Base-by-base conservation (phyloP, 2,113 vertebrate species). In the Terrapene triunguis region DNA sequence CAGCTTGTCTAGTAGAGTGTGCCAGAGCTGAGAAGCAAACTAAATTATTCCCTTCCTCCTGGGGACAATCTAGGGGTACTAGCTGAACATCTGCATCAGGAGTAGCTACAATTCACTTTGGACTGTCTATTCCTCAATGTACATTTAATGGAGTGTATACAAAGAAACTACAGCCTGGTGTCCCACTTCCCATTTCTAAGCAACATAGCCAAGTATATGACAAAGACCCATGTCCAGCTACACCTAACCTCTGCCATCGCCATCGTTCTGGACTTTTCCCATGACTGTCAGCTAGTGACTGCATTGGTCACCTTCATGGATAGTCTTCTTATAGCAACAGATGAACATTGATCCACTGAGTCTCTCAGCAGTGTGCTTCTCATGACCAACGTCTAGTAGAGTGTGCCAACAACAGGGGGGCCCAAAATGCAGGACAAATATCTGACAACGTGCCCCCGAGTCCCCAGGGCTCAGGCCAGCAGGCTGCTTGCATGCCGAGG, bases 1-100 rank as follows among this genome's bases (percentile, higher is more conserved):
- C 57, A 54, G 74, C 53, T 14, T 10, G 1, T 38, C 51, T 47
- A 47, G 0, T 12, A 42, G 4, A 51, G 29, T 4, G 44, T 14
- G 8, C 53, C 35, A 22, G 38, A 85, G 44, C 24, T 57, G 38
- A 32, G 38, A 87, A 85, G 35, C 0, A 0, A 0, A 51, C 44
- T 79, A 48, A 44, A 25, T 80, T 25, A 29, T 13, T 2, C 78
- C 24, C 50, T 80, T 0, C 35, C 17, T 69, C 62, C 21, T 19
- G 53, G 72, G 17, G 6, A 10, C 5, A 48, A 8, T 38, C 4
- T 17, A 2, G 1, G 27, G 38, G 47, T 2, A n/a, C 44, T 50
- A 82, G 13, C 59, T 92, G 48, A 27, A 91, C 2, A 24, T 76
- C 55, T 3, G 2, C 47, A 25, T 48, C 35, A 87, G 29, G 48